Evolutionary conservation across 2,888 invertebrate genomes (phyloP), one percentile per base, ranked within the genome.

Genomic region (Calliopum simillimum): DNA sequence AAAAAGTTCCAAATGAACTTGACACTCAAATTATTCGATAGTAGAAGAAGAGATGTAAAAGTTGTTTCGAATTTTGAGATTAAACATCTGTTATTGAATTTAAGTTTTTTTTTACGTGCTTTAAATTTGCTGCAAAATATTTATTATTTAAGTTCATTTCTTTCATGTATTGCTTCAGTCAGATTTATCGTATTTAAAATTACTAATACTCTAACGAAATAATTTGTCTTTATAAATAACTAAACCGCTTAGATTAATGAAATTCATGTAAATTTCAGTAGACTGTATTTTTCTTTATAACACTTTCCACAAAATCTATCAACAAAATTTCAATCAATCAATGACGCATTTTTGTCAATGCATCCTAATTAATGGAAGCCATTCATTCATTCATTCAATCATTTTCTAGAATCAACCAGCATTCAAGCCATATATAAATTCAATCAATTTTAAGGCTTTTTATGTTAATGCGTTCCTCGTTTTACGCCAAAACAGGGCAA

Each of bases 21-120:
- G 71, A 71, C 68, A 71, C 63, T 71, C 62, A 71, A 67, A 63
- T 3, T 63, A 49, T 11, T 25, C 13, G n/a, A 43, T n/a, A 33
- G n/a, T n/a, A 16, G 47, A 33, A 8, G 58, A 46, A 65, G 65
- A 58, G 51, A 63, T 16, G 16, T 19, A 33, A 14, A 59, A 41
- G 19, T 59, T 33, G 14, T 16, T 41, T 41, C n/a, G n/a, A 43
- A 5, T 59, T 41, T 41, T 59, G 41, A 19, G 21, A 21, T 16
- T 16, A 51, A 19, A 3, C 51, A 51, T 19, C 11, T 53, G 53
- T 53, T 53, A 23, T 23, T 13, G 21, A 12, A 19, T 1, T 53
- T 19, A 19, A 19, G 13, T 53, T 6, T 19, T 19, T 16, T 49
- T 49, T 19, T 19, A 8, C 19, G 23, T 53, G 13, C 8, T 19